Conservation (phyloP, 2,888 invertebrate genomes). For the Monoplex corrugatus region DNA sequence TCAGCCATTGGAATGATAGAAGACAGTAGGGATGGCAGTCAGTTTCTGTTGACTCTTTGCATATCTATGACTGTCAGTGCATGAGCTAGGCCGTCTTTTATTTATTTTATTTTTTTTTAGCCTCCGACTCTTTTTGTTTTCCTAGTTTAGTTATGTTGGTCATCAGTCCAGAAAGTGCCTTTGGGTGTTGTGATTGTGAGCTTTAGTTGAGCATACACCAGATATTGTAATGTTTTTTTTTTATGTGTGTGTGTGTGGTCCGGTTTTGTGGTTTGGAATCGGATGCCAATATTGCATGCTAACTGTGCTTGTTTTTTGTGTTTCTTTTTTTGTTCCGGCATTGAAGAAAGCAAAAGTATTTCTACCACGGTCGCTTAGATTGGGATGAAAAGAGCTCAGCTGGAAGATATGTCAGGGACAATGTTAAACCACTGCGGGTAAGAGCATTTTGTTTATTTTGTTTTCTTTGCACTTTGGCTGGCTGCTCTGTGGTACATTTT, state of each 20-base stretch:
- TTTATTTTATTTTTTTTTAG: neutral
- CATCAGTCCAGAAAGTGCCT: conserved; percentile 41
- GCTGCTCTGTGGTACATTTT: neutral
- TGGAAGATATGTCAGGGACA: conserved; percentile 98
- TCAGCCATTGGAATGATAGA: too few species aligned
- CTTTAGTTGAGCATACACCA: neutral
- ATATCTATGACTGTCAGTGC: neutral
- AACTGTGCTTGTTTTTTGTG: conserved; percentile 54
- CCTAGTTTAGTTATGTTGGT: neutral
- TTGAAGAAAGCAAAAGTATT: conserved; percentile 85
- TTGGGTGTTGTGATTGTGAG: conserved; percentile 41
- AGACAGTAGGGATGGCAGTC: neutral
- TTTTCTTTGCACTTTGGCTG: neutral
- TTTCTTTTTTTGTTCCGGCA: conserved; percentile 47
- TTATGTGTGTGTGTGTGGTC: too few species aligned
- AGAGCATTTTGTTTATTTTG: conserved; percentile 69
- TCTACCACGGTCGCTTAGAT: conserved; percentile 97
- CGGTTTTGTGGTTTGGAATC: conserved; percentile 8
- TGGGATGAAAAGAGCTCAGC: conserved; percentile 99
- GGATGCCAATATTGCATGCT: conserved; percentile 36
- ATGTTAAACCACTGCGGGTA: conserved; percentile 97
- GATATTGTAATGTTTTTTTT: conserved; percentile 5
- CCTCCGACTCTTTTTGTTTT: neutral
- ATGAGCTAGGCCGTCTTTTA: neutral
- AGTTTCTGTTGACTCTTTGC: neutral